Percentiles rank a stretch among this genome's conserved stretches.
Conservation (phyloP, 2,888 invertebrate genomes). For the Dolichomitus sp. region DNA sequence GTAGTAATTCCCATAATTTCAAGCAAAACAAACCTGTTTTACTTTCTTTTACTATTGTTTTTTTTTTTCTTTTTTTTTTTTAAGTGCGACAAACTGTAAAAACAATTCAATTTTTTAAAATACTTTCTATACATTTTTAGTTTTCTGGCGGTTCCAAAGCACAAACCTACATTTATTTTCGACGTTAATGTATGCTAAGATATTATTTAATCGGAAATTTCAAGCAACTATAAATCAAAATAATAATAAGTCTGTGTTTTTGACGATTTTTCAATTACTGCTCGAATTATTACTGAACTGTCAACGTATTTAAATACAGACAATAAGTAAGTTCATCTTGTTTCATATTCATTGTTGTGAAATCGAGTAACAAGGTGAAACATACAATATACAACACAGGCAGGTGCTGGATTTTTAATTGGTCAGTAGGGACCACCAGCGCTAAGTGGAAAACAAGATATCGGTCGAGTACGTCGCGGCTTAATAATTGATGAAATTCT, state of each 20-base stretch:
- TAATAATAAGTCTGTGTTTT: background rate
- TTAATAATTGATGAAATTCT: constrained; percentile 6
- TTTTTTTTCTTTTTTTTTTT: no score
- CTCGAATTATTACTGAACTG: background rate
- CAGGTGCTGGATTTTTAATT: background rate
- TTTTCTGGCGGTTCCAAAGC: background rate
- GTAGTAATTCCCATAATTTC: no score
- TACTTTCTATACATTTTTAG: background rate
- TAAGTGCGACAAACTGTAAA: no score
- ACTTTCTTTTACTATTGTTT: no score
- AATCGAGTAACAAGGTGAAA: background rate
- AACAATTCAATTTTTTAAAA: no score
- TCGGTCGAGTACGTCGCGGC: constrained; percentile 12
- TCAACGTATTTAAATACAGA: background rate
- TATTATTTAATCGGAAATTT: background rate
- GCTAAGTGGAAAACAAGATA: background rate
- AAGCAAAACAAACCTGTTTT: no score
- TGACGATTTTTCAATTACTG: background rate
- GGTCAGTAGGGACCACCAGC: background rate
- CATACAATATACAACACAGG: background rate
- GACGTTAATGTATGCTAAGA: background rate
- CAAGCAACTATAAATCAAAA: background rate
- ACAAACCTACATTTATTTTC: background rate
- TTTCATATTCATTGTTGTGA: constrained; percentile 2
- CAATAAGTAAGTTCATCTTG: background rate